phyloP scores from a whole-genome alignment of 2,888 invertebrate genomes.

The Willowsia nigromaculata region DNA sequence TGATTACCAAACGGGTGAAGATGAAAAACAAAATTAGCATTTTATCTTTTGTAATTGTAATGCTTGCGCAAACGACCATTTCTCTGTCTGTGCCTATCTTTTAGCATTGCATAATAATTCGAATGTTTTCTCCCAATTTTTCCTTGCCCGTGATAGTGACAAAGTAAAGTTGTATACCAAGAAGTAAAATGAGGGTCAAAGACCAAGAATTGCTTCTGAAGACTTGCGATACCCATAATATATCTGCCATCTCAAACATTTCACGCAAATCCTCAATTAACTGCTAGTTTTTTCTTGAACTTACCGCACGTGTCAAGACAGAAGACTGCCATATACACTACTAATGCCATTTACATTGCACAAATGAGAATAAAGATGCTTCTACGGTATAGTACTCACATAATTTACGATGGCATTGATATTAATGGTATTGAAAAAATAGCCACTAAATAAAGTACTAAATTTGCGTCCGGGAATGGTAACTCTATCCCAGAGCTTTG shows the following conservation, averaged over 20 bases:
- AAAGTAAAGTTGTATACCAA: not conserved
- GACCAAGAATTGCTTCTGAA: not conserved
- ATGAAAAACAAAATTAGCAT: not conserved
- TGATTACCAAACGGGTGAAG: not conserved
- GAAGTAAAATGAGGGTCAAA: conserved; percentile 10
- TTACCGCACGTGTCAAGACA: conserved; percentile 34
- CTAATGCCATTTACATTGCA: too few relatives aligned
- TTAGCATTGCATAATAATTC: conserved; percentile 8
- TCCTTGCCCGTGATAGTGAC: not conserved
- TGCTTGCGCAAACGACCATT: not conserved
- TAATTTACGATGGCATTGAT: not conserved
- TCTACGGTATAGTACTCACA: not conserved
- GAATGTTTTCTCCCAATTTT: not conserved
- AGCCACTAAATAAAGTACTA: too few relatives aligned
- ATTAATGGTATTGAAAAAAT: too few relatives aligned
- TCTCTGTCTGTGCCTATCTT: not conserved
- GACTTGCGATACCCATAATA: not conserved
- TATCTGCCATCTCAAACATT: not conserved
- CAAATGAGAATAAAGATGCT: not conserved
- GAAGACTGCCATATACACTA: too few relatives aligned
- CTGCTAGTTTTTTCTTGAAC: not conserved
- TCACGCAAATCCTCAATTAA: conserved; percentile 35
- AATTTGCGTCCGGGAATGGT: too few relatives aligned
- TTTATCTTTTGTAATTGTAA: not conserved
- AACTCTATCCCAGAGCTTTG: too few relatives aligned